Conservation (phyloP, 2,797 vertebrate species). For the Rallus crepitans region DNA sequence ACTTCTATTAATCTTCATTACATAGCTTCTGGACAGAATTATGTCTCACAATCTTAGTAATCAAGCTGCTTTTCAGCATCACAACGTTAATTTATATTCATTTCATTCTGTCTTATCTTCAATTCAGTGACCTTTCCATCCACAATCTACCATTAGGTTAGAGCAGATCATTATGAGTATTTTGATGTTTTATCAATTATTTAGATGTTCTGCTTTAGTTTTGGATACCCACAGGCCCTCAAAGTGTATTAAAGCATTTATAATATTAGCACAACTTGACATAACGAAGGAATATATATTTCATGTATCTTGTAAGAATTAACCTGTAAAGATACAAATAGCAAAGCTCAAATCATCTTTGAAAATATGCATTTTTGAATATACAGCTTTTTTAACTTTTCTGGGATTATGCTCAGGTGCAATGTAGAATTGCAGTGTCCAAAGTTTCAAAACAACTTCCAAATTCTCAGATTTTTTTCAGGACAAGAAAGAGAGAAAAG, state of each 20-base stretch:
- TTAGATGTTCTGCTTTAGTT: constrained; percentile 21
- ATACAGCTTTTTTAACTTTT: background rate
- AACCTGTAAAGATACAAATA: background rate
- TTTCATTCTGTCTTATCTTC: constrained; percentile 11
- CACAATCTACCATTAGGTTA: background rate
- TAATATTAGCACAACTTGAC: background rate
- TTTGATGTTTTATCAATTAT: constrained; percentile 35
- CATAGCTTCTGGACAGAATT: background rate
- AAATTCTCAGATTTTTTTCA: background rate
- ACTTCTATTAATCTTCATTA: constrained; percentile 34
- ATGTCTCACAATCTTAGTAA: background rate
- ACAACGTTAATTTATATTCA: constrained; percentile 17
- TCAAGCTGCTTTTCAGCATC: background rate
- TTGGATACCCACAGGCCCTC: background rate
- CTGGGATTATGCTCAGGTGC: background rate
- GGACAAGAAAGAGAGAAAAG: background rate
- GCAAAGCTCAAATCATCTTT: background rate
- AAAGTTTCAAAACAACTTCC: background rate
- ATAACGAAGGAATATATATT: background rate
- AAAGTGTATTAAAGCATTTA: background rate
- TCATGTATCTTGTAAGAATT: background rate
- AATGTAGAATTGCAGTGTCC: background rate
- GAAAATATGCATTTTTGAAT: background rate
- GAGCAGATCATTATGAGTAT: background rate
- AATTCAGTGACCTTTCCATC: background rate